A percentile compares a stretch with the other conserved stretches of the same genome.
Evolutionary conservation across 1,140 invertebrate genomes (phyloP).

Genomic region (Zophobas morio): DNA sequence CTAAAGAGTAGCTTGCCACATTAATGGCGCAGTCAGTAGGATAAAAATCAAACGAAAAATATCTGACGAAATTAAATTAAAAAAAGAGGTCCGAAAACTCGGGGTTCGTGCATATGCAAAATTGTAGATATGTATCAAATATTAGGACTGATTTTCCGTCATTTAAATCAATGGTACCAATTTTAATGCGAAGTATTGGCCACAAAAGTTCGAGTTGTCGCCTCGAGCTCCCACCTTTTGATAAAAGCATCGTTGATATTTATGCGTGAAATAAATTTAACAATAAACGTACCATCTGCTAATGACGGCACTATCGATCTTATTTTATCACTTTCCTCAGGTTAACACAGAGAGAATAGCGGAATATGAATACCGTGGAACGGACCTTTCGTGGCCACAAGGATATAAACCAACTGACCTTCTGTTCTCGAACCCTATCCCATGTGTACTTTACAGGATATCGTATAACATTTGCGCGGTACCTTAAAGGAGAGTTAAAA

Average conservation of each 20-base stretch:
- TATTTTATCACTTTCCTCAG: neutral
- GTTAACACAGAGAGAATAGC: neutral
- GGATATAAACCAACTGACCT: slow-evolving; percentile 36
- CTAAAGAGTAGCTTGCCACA: too few relatives aligned
- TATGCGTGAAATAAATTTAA: slow-evolving; percentile 38
- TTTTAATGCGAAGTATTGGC: too few relatives aligned
- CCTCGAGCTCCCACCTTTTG: slow-evolving; percentile 3
- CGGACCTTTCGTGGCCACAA: slow-evolving; percentile 3
- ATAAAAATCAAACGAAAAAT: too few relatives aligned
- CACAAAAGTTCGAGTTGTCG: neutral
- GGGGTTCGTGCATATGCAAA: too few relatives aligned
- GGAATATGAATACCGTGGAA: slow-evolving; percentile 6
- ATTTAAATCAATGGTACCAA: too few relatives aligned
- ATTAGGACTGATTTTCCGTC: too few relatives aligned
- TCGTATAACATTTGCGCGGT: slow-evolving; percentile 35
- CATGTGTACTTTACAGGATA: slow-evolving; percentile 20
- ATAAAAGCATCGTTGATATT: slow-evolving; percentile 24
- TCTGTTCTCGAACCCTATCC: slow-evolving; percentile 23
- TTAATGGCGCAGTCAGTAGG: too few relatives aligned
- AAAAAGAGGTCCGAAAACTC: too few relatives aligned
- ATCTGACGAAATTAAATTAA: too few relatives aligned
- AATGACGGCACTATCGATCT: slow-evolving; percentile 27
- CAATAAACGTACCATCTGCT: slow-evolving; percentile 28
- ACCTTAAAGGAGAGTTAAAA: slow-evolving; percentile 13
- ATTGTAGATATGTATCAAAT: too few relatives aligned